These are phyloP conservation scores for Selene dorsalis DNA, from an alignment of 2,797 vertebrate species.

Conservation along the genomic window DNA sequence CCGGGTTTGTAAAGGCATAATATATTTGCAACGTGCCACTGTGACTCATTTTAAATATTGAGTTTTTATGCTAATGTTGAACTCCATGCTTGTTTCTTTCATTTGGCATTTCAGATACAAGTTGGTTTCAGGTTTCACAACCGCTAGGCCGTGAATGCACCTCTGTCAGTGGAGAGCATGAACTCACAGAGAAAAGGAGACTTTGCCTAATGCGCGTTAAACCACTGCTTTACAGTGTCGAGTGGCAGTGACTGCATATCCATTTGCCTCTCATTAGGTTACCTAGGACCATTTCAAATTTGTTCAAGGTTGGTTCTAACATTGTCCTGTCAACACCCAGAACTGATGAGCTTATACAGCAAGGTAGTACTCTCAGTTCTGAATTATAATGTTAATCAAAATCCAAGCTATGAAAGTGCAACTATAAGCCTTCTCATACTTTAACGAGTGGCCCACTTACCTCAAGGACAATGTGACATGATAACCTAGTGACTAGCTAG, in stretches of 20 bases:
- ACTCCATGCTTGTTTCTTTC: neutral
- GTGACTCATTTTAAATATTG: neutral
- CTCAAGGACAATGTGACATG: neutral
- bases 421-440: slow-evolving; percentile 3
- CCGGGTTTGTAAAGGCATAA: neutral
- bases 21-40: neutral
- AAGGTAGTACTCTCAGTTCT: neutral
- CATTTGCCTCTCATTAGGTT: neutral
- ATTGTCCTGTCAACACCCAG: neutral
- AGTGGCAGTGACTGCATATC: neutral
- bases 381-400: neutral
- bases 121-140: neutral
- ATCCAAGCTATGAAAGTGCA: neutral
- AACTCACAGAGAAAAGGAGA: neutral
- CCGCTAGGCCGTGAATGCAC: neutral
- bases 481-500: slow-evolving; percentile 12
- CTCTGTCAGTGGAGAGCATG: neutral
- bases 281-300: neutral
- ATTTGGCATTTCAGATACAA: slow-evolving; percentile 1
- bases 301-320: neutral
- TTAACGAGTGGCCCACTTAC: neutral
- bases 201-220: neutral
- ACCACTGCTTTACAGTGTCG: neutral
- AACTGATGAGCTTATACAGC: neutral
- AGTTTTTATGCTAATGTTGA: neutral